phyloP scores from a whole-genome alignment of 2,888 invertebrate species.

The Euspilapteryx auroguttella region DNA sequence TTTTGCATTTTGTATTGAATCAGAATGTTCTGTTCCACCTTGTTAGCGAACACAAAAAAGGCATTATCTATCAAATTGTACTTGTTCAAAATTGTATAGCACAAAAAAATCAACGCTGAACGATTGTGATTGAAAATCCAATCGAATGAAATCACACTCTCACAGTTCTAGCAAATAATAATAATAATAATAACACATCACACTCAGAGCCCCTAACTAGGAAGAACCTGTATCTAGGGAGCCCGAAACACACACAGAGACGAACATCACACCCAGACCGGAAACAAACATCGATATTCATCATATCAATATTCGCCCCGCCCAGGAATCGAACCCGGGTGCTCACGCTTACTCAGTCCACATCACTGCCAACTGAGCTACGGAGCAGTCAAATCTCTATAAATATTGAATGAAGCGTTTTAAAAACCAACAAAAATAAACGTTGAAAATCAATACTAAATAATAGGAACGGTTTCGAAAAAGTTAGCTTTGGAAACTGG shows the following conservation, averaged over 20 bases:
- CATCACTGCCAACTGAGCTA: too few relatives aligned
- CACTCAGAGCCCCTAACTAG: too few relatives aligned
- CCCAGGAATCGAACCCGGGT: too few relatives aligned
- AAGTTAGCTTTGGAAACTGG: slow-evolving; percentile 38
- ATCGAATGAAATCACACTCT: slow-evolving; percentile 23
- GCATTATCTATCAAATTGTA: not conserved
- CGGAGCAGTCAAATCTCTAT: slow-evolving; percentile 22
- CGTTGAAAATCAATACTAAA: slow-evolving; percentile 43
- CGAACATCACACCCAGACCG: too few relatives aligned
- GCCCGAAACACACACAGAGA: too few relatives aligned
- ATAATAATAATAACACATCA: too few relatives aligned
- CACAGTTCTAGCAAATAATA: too few relatives aligned
- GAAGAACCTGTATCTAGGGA: too few relatives aligned
- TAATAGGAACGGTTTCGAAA: slow-evolving; percentile 32
- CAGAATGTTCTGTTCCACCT: not conserved
- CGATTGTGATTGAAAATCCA: slow-evolving; percentile 19
- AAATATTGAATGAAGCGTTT: slow-evolving; percentile 27
- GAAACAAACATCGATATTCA: too few relatives aligned
- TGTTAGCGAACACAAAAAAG: slow-evolving; percentile 1
- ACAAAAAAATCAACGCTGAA: not conserved
- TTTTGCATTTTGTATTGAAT: not conserved
- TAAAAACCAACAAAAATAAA: slow-evolving; percentile 34
- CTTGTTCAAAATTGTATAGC: not conserved
- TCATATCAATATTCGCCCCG: too few relatives aligned
- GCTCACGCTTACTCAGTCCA: too few relatives aligned